phyloP scores from a whole-genome alignment of 2,113 vertebrate genomes.

The Vulpes vulpes region DNA sequence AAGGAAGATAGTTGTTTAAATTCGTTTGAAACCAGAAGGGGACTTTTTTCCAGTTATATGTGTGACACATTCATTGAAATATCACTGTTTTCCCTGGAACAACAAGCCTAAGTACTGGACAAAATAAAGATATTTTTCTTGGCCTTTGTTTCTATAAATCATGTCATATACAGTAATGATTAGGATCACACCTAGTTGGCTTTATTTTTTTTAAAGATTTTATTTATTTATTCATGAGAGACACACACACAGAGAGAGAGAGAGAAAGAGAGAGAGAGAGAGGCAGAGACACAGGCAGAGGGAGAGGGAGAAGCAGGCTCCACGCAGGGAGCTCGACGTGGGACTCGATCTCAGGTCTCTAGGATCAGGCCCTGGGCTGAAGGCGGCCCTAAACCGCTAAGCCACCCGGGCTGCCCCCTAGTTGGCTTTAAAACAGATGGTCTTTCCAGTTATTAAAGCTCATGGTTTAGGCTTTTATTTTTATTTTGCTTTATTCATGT shows the following conservation, averaged over 20 bases:
- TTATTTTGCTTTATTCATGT: constrained; percentile 64
- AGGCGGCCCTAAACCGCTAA: no score
- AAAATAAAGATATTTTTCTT: constrained; percentile 64
- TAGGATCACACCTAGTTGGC: constrained; percentile 82
- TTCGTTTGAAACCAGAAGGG: constrained; percentile 82
- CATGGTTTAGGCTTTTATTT: constrained; percentile 66
- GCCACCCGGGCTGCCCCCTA: constrained; percentile 13
- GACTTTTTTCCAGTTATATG: constrained; percentile 76
- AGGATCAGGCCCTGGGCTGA: no score
- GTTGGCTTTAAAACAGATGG: constrained; percentile 80
- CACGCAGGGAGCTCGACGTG: no score
- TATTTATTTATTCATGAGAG: no score
- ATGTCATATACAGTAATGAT: constrained; percentile 73
- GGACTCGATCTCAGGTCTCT: no score
- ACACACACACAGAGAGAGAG: no score
- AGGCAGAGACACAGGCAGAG: no score
- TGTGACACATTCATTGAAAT: constrained; percentile 78
- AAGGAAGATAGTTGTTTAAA: constrained; percentile 85
- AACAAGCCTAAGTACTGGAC: constrained; percentile 70
- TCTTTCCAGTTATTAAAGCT: constrained; percentile 72
- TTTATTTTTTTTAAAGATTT: constrained; percentile 34
- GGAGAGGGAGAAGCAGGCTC: no score
- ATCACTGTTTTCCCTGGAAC: constrained; percentile 83
- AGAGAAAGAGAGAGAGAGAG: no score
- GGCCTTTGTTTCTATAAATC: constrained; percentile 65